Evolutionary conservation across 2,113 vertebrate species (phyloP).

Genomic region (western clawed frog (Xenopus tropicalis)): DNA sequence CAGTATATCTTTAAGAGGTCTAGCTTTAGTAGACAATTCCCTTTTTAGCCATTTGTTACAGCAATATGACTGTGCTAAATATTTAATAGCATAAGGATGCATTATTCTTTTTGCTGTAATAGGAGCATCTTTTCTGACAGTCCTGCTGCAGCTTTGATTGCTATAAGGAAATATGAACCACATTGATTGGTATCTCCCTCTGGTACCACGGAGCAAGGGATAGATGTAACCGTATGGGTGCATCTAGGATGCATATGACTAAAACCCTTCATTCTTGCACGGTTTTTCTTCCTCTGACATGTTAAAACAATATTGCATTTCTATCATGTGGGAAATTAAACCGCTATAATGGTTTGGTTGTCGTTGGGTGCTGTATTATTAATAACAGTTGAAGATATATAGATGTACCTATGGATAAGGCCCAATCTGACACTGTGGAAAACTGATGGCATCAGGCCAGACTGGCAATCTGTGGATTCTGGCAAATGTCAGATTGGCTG

Average conservation of each 20-base stretch:
- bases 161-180: slow-evolving; percentile 17
- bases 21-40: neutral
- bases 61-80: slow-evolving; percentile 32
- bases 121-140: slow-evolving; percentile 28
- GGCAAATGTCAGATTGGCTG: too few species aligned
- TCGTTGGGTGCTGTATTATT: too few species aligned
- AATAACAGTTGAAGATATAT: too few species aligned
- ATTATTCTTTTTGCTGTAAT: slow-evolving; percentile 25
- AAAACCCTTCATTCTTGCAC: neutral
- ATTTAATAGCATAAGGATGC: slow-evolving; percentile 31
- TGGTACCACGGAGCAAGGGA: slow-evolving; percentile 3
- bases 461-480: too few species aligned
- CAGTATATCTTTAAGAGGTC: neutral
- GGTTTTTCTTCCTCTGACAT: too few species aligned
- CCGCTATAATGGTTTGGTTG: too few species aligned
- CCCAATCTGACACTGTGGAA: too few species aligned
- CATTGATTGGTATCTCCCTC: slow-evolving; percentile 25
- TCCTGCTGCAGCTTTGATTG: neutral
- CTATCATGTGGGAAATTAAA: too few species aligned
- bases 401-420: too few species aligned
- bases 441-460: too few species aligned
- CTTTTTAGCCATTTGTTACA: neutral
- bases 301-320: too few species aligned
- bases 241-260: neutral
- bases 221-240: neutral